Conservation (phyloP, 2,797 vertebrate genomes). For the Aplochiton taeniatus region DNA sequence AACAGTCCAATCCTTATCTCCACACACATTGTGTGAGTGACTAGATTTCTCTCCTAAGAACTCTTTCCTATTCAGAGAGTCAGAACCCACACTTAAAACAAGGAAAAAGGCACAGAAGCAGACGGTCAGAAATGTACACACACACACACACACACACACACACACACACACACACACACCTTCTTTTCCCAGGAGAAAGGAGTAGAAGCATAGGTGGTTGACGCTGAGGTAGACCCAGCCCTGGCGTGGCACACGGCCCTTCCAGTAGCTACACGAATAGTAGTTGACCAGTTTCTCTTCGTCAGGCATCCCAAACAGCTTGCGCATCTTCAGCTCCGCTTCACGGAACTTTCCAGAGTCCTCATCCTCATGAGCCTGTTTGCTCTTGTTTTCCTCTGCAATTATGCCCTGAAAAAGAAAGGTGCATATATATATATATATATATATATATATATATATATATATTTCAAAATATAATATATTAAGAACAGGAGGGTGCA, state of each 20-base stretch:
- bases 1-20: neutral
- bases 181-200: conserved; percentile 93
- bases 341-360: conserved; percentile 95
- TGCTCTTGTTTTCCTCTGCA: conserved; percentile 91
- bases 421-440: neutral
- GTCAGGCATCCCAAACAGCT: conserved; percentile 94
- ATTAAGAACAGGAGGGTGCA: too few relatives aligned
- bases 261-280: conserved; percentile 98
- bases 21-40: conserved; percentile 1
- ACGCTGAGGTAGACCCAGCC: conserved; percentile 96
- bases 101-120: neutral
- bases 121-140: neutral
- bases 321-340: conserved; percentile 93
- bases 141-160: conserved; percentile 3
- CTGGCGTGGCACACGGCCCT: conserved; percentile 91
- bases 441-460: too few relatives aligned
- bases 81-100: neutral
- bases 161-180: conserved; percentile 64
- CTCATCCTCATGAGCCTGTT: conserved; percentile 84
- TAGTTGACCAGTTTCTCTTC: conserved; percentile 97
- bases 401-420: conserved; percentile 85
- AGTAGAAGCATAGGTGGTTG: conserved; percentile 98
- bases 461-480: too few relatives aligned
- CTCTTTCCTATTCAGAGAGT: too few relatives aligned
- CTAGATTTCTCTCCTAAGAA: too few relatives aligned